Conservation (phyloP, 2,797 vertebrate genomes). For the Sebastes wilsoni region DNA sequence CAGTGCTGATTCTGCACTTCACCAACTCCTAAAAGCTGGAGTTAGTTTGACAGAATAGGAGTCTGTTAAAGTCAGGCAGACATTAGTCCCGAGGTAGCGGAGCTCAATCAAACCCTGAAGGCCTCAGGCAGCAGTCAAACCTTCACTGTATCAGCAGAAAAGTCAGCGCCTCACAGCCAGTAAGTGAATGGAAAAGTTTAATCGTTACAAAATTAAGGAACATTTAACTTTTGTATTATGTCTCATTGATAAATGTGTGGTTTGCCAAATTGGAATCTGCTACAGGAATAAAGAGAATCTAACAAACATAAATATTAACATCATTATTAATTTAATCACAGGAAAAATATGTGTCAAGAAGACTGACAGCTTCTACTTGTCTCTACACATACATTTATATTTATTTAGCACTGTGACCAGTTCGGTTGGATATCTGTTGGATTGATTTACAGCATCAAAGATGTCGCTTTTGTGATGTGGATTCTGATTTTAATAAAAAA, state of each 20-base stretch:
- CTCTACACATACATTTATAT: not conserved
- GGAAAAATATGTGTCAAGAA: not conserved
- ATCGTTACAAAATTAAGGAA: not conserved
- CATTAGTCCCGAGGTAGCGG: conserved; percentile 12
- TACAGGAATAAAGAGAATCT: not conserved
- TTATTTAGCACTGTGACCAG: not conserved
- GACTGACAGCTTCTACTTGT: not conserved
- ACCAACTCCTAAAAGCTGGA: conserved; percentile 20
- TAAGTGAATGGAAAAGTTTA: not conserved
- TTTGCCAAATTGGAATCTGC: not conserved
- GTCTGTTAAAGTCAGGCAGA: conserved; percentile 12
- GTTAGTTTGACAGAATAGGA: conserved; percentile 44
- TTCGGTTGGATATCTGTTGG: not conserved
- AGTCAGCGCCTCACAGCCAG: not conserved
- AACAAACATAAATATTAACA: not conserved
- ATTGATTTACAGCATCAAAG: not conserved
- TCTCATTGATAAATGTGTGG: not conserved
- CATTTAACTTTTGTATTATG: not conserved
- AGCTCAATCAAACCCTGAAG: conserved; percentile 37
- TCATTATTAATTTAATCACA: not conserved
- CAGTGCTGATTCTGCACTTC: conserved; percentile 36
- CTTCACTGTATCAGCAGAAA: conserved; percentile 22
- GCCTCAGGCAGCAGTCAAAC: conserved; percentile 26
- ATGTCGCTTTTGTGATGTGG: not conserved
- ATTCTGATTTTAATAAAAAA: not conserved